phyloP scores from a whole-genome alignment of 2,113 vertebrate species.

The Ibidorhyncha struthersii region DNA sequence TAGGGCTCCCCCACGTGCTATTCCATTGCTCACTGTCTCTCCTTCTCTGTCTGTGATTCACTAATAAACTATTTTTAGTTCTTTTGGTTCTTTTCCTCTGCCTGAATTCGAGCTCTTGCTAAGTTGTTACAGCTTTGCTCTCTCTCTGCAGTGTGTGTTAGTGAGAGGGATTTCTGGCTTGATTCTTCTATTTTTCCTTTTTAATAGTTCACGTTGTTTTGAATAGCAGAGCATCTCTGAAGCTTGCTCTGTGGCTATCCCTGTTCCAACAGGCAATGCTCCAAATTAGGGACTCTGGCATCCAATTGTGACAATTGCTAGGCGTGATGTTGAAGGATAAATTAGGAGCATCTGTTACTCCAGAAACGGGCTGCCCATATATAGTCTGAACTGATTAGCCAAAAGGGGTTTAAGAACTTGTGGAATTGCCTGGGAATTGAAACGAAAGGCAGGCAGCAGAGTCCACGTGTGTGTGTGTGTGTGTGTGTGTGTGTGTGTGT shows the following conservation, averaged over 20 bases:
- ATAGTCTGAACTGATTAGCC: neutral
- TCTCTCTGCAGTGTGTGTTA: neutral
- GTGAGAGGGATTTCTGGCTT: neutral
- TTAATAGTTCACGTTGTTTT: neutral
- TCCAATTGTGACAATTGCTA: constrained; percentile 18
- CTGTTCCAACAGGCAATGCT: neutral
- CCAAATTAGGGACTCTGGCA: neutral
- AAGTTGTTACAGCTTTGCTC: neutral
- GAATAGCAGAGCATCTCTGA: neutral
- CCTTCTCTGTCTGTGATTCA: constrained; percentile 6
- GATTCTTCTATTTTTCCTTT: neutral
- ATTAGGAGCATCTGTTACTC: constrained; percentile 41
- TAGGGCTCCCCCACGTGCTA: neutral
- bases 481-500: too few species aligned
- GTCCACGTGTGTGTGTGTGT: rapidly evolving
- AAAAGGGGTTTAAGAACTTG: neutral
- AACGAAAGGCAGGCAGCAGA: neutral
- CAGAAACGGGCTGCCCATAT: constrained; percentile 8
- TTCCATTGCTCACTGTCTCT: constrained; percentile 29
- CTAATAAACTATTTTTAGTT: constrained; percentile 28
- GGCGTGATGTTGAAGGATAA: constrained; percentile 36
- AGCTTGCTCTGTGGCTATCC: neutral
- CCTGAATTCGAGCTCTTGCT: neutral
- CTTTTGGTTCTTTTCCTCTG: neutral
- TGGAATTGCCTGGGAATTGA: neutral